Base-by-base conservation (phyloP, 2,888 invertebrate species). In the Tiphia femorata region DNA sequence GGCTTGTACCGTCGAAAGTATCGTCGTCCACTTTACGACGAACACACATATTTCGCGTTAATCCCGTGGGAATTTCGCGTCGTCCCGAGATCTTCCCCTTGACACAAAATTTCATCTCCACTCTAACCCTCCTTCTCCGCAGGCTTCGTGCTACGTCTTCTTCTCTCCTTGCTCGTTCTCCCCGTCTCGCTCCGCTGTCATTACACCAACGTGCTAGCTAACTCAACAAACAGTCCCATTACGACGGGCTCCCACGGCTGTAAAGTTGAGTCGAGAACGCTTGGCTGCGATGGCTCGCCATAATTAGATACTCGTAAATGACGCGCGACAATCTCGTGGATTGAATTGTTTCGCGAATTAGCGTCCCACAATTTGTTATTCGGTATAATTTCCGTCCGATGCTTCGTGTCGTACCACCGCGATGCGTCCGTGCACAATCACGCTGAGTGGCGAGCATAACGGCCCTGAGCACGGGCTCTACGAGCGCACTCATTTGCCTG, bases 141-240 rank as follows among this genome's bases (percentile, higher is more conserved):
- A 27, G 6, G 27, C 10, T 27, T 10, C 27, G 27, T 27, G 27
- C 27, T 27, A 7, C 27, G 6, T 7, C 10, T 27, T 27, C 10
- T 27, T 10, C 27, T 6, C 27, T 27, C 27, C 10, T 10, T 27
- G 27, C 27, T 27, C n/a, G n/a, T n/a, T n/a, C n/a, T n/a, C n/a
- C n/a, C n/a, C n/a, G 20, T 60, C 48, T 56, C 59, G 44, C 50
- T n/a, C n/a, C n/a, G n/a, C n/a, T n/a, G n/a, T n/a, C 56, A 57
- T 62, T 62, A 59, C 38, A 37, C 38, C 37, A 44, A 40, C 49
- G 17, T 25, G 47, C 54, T 50, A 59, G 60, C 56, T 54, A 58
- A 58, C 64, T 65, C 55, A 62, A 65, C 67, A 65, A 60, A 58
- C 65, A 67, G 70, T 69, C 64, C 63, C 64, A 64, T 70, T 70